Evolutionary conservation across 2,113 vertebrate species (phyloP).

Genomic region (Lutjanus erythropterus): DNA sequence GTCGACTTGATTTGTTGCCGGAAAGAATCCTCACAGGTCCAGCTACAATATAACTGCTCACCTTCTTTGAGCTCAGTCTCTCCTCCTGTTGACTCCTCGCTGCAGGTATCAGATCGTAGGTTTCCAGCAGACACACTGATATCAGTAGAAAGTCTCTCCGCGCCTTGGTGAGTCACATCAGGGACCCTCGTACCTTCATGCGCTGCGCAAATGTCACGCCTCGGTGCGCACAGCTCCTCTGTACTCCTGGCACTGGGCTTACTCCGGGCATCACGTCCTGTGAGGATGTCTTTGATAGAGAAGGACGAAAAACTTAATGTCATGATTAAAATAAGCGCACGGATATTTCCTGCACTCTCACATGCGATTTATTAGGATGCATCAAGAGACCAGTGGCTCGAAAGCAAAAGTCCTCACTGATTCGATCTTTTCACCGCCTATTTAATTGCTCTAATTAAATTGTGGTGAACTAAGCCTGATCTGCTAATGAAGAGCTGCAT

Average conservation of each 20-base stretch:
- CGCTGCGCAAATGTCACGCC: constrained; percentile 6
- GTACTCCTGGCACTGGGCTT: constrained; percentile 4
- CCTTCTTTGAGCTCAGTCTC: constrained; percentile 63
- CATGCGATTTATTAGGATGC: constrained; percentile 33
- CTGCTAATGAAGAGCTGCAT: constrained; percentile 65
- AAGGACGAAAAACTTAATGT: constrained; percentile 82
- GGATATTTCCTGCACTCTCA: constrained; percentile 1
- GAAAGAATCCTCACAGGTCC: no score
- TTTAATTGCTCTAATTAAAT: constrained; percentile 62
- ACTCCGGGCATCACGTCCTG: constrained; percentile 52
- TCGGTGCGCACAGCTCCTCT: neutral
- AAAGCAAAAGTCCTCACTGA: neutral
- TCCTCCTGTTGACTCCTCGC: constrained; percentile 60
- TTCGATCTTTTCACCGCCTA: neutral
- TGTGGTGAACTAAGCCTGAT: constrained; percentile 41
- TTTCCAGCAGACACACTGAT: constrained; percentile 2
- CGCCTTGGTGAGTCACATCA: neutral
- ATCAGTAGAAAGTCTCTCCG: constrained; percentile 15
- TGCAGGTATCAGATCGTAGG: constrained; percentile 28
- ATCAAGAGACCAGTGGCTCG: constrained; percentile 48
- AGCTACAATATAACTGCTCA: constrained; percentile 41
- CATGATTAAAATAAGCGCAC: constrained; percentile 66
- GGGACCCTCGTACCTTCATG: neutral
- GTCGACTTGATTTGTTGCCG: no score
- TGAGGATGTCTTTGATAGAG: constrained; percentile 85